A percentile compares a stretch with the other conserved stretches of the same genome.
Evolutionary conservation across 2,888 invertebrate species (phyloP).

Genomic region (Rhabditoides inermis): DNA sequence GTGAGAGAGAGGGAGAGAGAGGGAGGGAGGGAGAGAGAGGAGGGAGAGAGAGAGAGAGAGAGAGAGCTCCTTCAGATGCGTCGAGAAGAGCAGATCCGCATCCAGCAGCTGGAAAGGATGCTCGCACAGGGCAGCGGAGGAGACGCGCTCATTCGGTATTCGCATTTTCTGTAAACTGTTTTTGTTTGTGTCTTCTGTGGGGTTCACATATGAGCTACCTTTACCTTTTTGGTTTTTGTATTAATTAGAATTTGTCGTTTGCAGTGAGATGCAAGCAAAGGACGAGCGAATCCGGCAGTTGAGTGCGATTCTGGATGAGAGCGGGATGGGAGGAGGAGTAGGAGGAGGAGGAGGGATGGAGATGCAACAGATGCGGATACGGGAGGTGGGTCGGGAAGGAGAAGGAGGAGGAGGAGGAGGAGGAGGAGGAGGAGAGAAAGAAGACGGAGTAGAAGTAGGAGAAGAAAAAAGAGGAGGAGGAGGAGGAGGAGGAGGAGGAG

Average conservation of each 20-base stretch:
- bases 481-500: constrained; percentile 1
- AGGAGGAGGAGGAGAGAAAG: too few relatives aligned
- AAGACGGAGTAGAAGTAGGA: too few relatives aligned
- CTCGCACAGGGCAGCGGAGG: constrained; percentile 11
- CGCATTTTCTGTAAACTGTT: too few relatives aligned
- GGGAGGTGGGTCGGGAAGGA: too few relatives aligned
- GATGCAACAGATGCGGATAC: constrained; percentile 6
- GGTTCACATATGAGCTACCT: too few relatives aligned
- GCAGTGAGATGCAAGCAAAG: too few relatives aligned
- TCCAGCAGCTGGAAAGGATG: constrained; percentile 24
- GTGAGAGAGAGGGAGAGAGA: constrained; percentile 61
- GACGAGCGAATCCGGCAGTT: constrained; percentile 28
- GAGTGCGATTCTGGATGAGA: constrained; percentile 14
- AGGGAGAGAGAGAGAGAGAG: constrained; percentile 11
- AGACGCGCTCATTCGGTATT: background rate
- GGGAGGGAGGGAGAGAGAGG: constrained; percentile 63
- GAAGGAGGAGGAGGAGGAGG: too few relatives aligned
- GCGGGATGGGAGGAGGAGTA: background rate
- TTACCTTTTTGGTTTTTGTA: too few relatives aligned
- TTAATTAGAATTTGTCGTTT: too few relatives aligned
- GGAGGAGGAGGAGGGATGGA: constrained; percentile 2
- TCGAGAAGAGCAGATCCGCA: constrained; percentile 28
- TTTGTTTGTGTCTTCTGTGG: too few relatives aligned
- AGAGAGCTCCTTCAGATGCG: too few relatives aligned
- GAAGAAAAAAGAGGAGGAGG: too few relatives aligned